Evolutionary conservation across 2,797 vertebrate genomes (phyloP).

Genomic region (Crypturellus tataupa): DNA sequence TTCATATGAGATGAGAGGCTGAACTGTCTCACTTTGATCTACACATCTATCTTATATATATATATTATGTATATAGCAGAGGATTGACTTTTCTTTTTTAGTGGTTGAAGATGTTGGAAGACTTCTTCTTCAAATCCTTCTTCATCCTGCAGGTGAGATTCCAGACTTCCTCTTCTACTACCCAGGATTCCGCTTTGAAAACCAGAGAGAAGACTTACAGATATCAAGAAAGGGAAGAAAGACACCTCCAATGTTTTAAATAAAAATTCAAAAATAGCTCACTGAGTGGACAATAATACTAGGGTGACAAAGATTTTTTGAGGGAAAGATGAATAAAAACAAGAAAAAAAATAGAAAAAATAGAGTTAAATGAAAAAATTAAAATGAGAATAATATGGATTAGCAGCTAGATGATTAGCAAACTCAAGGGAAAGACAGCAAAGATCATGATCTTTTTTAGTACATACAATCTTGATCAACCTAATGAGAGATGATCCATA

Average conservation of each 20-base stretch:
- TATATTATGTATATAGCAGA: not conserved
- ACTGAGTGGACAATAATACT: not conserved
- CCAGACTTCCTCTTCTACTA: not conserved
- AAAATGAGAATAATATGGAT: not conserved
- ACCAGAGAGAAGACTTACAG: accelerated
- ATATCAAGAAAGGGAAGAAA: not conserved
- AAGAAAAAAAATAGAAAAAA: no score
- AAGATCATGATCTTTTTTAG: not conserved
- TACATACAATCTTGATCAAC: not conserved
- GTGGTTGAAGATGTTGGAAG: not conserved
- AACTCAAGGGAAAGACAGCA: not conserved
- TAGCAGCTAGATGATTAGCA: not conserved
- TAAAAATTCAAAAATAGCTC: not conserved
- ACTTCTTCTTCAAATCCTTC: not conserved
- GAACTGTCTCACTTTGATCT: accelerated
- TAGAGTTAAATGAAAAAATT: not conserved
- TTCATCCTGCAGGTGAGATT: not conserved
- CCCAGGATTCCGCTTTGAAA: not conserved
- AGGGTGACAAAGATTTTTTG: accelerated
- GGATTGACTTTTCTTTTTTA: not conserved
- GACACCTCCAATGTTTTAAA: accelerated
- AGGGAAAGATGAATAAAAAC: no score
- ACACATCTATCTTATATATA: not conserved
- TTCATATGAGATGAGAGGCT: not conserved
- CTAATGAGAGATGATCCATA: not conserved